Conservation (phyloP, 1,140 invertebrate genomes). For the Drosophila ogumai region DNA sequence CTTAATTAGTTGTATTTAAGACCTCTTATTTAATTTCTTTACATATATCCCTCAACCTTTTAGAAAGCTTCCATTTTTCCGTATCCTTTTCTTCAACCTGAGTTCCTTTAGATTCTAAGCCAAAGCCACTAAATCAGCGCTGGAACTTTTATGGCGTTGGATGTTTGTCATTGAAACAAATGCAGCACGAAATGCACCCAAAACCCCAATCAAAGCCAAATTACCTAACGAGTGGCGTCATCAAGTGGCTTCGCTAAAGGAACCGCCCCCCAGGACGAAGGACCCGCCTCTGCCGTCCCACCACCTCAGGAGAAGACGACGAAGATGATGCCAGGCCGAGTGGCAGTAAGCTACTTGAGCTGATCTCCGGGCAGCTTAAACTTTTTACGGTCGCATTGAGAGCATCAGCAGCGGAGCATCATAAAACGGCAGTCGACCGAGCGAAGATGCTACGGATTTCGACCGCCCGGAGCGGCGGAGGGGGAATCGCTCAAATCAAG, state of each 20-base stretch:
- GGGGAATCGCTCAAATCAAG: conserved; percentile 71
- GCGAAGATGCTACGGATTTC: conserved; percentile 39
- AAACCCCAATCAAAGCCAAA: conserved; percentile 80
- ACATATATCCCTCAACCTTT: not conserved
- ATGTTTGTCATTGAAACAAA: conserved; percentile 79
- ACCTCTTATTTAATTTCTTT: not conserved
- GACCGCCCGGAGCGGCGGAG: conserved; percentile 1
- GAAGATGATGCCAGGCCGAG: conserved; percentile 24
- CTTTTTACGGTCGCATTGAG: conserved; percentile 74
- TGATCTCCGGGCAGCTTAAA: conserved; percentile 77
- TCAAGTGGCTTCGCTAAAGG: conserved; percentile 57
- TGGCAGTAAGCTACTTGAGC: conserved; percentile 63
- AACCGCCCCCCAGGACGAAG: conserved; percentile 4
- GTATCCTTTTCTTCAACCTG: not conserved
- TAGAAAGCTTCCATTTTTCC: not conserved
- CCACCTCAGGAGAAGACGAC: conserved; percentile 2
- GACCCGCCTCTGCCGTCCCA: not conserved
- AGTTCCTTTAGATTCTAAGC: conserved; percentile 1
- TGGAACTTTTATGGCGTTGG: conserved; percentile 49
- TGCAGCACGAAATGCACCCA: conserved; percentile 73
- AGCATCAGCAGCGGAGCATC: conserved; percentile 57
- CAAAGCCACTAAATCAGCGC: conserved; percentile 33
- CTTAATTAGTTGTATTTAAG: not conserved
- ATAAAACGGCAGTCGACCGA: conserved; percentile 62
- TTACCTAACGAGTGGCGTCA: conserved; percentile 78